phyloP scores from a whole-genome alignment of 2,888 invertebrate species.

The Neria commutata region DNA sequence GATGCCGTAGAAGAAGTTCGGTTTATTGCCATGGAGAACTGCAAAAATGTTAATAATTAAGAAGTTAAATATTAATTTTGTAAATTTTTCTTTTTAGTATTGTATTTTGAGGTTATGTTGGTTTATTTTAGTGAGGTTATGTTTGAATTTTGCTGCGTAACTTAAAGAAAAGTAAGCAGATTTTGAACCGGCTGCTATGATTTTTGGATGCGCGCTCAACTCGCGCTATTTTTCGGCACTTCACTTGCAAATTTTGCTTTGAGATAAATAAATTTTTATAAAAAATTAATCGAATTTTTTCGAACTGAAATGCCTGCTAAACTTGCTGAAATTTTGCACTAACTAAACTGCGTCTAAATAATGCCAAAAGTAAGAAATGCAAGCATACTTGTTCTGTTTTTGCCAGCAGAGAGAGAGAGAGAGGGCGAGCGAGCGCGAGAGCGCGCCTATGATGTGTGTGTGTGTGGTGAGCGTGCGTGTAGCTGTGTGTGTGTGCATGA shows the following conservation, averaged over 20 bases:
- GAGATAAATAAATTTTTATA: no score
- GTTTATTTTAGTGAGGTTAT: neutral
- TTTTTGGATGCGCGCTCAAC: conserved; percentile 6
- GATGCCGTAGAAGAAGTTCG: conserved; percentile 52
- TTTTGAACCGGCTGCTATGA: neutral
- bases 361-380: conserved; percentile 10
- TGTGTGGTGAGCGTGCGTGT: conserved; percentile 18
- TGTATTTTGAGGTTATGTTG: conserved; percentile 24
- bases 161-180: conserved; percentile 33
- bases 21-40: conserved; percentile 9
- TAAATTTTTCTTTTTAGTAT: conserved; percentile 21
- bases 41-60: neutral
- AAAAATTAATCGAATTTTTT: neutral
- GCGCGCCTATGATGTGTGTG: conserved; percentile 4
- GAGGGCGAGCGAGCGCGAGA: neutral
- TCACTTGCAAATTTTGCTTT: neutral
- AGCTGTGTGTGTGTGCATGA: conserved; percentile 29
- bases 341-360: conserved; percentile 3
- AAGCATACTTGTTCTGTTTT: conserved; percentile 12
- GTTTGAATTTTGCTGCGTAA: neutral
- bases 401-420: neutral
- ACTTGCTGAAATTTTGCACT: neutral
- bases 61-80: neutral
- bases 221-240: neutral
- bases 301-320: neutral